Percentiles rank a stretch among this genome's conserved stretches.
Conservation (phyloP, 2,113 vertebrate genomes). For the Melospiza melodia region DNA sequence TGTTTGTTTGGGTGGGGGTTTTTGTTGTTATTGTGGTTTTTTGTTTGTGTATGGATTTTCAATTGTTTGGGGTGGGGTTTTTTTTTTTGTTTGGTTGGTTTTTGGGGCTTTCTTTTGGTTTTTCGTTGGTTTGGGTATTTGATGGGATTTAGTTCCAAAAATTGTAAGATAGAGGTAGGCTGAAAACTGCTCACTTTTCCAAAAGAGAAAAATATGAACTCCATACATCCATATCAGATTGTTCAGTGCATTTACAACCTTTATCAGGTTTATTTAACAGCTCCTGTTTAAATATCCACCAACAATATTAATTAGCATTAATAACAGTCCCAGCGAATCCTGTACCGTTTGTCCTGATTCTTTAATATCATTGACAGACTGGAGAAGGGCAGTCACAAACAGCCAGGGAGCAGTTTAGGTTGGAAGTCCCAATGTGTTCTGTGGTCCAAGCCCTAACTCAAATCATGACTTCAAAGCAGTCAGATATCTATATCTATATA, state of each 20-base stretch:
- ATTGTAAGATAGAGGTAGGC: background rate
- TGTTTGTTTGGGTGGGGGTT: background rate
- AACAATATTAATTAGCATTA: background rate
- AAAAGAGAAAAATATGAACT: background rate
- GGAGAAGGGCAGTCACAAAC: background rate
- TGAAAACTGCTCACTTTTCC: background rate
- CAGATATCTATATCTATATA: no score
- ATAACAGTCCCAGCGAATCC: background rate
- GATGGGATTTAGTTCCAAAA: background rate
- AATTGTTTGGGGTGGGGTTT: background rate
- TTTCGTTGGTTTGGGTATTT: background rate
- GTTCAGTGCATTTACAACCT: background rate
- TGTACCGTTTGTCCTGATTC: background rate
- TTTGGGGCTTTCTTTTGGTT: background rate
- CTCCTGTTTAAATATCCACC: background rate
- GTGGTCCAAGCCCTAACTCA: background rate
- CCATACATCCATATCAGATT: background rate
- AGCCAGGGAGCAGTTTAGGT: background rate
- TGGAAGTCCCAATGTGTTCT: background rate
- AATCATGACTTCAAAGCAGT: background rate
- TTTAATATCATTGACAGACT: background rate
- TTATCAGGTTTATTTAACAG: background rate
- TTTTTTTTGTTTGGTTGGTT: background rate
- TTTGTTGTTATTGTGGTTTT: background rate
- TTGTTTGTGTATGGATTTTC: background rate